Base-by-base conservation (phyloP, 2,113 vertebrate species). In the Ammodramus savannarum region DNA sequence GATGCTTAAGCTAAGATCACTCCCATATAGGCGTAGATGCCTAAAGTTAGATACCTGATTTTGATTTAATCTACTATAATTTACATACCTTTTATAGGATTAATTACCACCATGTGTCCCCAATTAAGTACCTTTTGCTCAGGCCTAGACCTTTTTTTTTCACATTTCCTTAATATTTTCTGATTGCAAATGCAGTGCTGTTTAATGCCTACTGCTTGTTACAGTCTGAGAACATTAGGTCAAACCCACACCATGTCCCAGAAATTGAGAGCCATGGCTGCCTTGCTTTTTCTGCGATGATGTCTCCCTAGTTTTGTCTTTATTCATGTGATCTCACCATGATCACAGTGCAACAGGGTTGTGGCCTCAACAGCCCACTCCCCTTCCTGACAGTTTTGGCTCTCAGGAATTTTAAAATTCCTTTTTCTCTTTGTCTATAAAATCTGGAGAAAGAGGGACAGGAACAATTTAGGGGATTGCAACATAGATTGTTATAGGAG, bases 321-420 rank as follows among this genome's bases (percentile, higher is more conserved):
- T 36, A 22, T 11, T 10, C 36, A 13, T 0, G 0, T 36, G 25
- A 76, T 76, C 67, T 85, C 54, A 20, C 27, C 0, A 0, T 48
- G 23, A 55, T 26, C 57, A 49, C 57, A 38, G 21, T 5, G 36
- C 16, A 39, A 4, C 36, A 9, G 14, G 62, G 67, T 38, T 51
- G 52, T 72, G n/a, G 39, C 29, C 38, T 90, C 25, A 73, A 67
- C 26, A 79, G 10, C 29, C 15, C 39, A 36, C 26, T 41, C 6
- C 20, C 18, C 16, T 54, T 58, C 23, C 58, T 17, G 27, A 58
- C 5, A 65, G 2, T 32, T 39, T 26, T 69, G 51, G 8, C 11
- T 66, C 23, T 58, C 9, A 7, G 32, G 31, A 32, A 48, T 77
- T 78, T 76, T 48, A 65, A 61, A 26, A 15, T 75, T 85, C 3